Evolutionary conservation across 2,888 invertebrate genomes (phyloP).

Genomic region (Oxyscelio sp.): DNA sequence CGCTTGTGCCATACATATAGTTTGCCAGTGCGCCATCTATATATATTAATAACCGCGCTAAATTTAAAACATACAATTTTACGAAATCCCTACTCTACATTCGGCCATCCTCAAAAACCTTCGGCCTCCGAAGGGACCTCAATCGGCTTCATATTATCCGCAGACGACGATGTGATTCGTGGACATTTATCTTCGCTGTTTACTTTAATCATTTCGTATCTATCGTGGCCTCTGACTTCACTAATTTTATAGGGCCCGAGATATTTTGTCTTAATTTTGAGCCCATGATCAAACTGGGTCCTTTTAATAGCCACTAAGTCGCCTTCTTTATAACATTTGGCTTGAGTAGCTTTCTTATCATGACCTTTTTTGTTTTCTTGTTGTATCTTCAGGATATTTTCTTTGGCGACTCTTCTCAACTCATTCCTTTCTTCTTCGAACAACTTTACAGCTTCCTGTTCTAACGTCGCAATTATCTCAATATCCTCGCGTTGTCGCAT

Average conservation of each 20-base stretch:
- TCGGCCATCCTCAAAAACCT: conserved; percentile 33
- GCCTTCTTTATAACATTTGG: background rate
- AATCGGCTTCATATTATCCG: conserved; percentile 15
- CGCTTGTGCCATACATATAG: too few relatives aligned
- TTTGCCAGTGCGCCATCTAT: too few relatives aligned
- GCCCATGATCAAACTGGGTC: conserved; percentile 4
- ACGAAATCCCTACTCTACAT: conserved; percentile 14
- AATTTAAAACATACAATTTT: too few relatives aligned
- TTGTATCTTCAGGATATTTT: conserved; percentile 72
- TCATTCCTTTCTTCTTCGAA: conserved; percentile 64
- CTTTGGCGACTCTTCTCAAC: conserved; percentile 56
- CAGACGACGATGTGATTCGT: background rate
- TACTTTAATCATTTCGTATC: conserved; percentile 9
- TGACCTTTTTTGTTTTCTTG: conserved; percentile 80
- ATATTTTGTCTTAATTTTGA: conserved; percentile 6
- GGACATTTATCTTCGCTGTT: conserved; percentile 13
- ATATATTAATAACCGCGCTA: too few relatives aligned
- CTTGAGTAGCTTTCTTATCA: too few relatives aligned
- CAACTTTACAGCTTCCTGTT: conserved; percentile 61
- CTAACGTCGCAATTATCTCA: conserved; percentile 43
- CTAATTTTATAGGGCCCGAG: conserved; percentile 8
- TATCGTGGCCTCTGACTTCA: background rate
- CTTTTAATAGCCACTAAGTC: conserved; percentile 3
- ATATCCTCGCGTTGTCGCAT: conserved; percentile 63
- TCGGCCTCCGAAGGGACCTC: conserved; percentile 31